Evolutionary conservation across 2,797 vertebrate species (phyloP).

Genomic region (Psittacula echo): DNA sequence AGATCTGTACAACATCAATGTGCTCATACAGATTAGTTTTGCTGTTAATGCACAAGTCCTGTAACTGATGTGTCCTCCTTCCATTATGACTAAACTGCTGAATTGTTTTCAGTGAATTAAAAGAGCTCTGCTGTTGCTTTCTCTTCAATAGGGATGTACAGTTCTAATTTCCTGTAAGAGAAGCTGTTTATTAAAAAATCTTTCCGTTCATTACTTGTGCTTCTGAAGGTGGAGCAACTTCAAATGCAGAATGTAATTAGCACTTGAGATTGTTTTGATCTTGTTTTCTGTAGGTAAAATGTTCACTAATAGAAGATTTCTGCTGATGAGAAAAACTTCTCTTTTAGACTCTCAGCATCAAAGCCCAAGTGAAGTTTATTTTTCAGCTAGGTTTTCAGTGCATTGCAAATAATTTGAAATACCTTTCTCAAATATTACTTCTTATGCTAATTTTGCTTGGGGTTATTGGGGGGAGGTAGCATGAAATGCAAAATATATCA

Average conservation of each 20-base stretch:
- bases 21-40: not conserved
- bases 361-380: constrained; percentile 18
- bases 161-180: constrained; percentile 10
- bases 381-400: not conserved
- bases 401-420: constrained; percentile 12
- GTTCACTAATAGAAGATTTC: constrained; percentile 12
- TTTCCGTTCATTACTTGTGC: not conserved
- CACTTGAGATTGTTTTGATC: constrained; percentile 51
- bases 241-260: constrained; percentile 38
- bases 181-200: constrained; percentile 29
- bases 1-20: not conserved
- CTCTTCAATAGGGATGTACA: not conserved
- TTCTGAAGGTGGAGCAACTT: constrained; percentile 26
- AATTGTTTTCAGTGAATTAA: not conserved
- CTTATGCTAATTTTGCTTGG: constrained; percentile 7
- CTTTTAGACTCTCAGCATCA: not conserved
- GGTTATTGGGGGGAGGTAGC: not conserved
- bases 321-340: constrained; percentile 3
- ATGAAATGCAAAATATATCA: not conserved
- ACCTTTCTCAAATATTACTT: not conserved
- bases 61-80: not conserved
- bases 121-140: not conserved
- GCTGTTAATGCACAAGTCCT: not conserved
- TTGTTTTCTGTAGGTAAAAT: constrained; percentile 27
- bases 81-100: not conserved